Evolutionary conservation across 2,797 vertebrate genomes (phyloP).

Genomic region (Tapirus indicus): DNA sequence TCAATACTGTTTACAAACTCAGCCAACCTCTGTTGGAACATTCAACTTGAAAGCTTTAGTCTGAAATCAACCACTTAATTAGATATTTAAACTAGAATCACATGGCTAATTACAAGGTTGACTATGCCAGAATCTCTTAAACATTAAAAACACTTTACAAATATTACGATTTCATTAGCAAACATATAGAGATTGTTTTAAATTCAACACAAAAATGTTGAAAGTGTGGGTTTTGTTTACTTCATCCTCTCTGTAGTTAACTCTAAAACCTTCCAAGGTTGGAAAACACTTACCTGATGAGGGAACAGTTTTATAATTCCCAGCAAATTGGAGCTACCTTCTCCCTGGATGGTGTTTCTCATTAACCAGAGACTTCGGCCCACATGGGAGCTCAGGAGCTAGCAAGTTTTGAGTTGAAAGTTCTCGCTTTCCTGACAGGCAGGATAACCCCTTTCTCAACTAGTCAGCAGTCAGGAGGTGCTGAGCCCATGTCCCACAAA

Average conservation of each 20-base stretch:
- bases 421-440: not conserved
- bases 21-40: slow-evolving; percentile 56
- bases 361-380: not conserved
- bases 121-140: slow-evolving; percentile 55
- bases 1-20: slow-evolving; percentile 78
- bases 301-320: not conserved
- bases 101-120: slow-evolving; percentile 67
- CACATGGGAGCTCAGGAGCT: not conserved
- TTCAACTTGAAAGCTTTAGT: slow-evolving; percentile 64
- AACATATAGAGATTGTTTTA: slow-evolving; percentile 4
- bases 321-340: not conserved
- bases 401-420: not conserved
- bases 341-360: not conserved
- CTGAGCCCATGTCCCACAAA: not conserved
- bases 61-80: slow-evolving; percentile 75
- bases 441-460: not conserved
- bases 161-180: slow-evolving; percentile 34
- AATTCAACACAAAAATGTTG: slow-evolving; percentile 42
- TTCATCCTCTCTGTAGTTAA: slow-evolving; percentile 8
- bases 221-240: slow-evolving; percentile 20
- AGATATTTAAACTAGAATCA: slow-evolving; percentile 74
- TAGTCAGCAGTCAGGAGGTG: not conserved
- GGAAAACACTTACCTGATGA: not conserved
- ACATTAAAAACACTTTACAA: slow-evolving; percentile 59
- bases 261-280: slow-evolving; percentile 20